Evolutionary conservation across 2,888 invertebrate species (phyloP).

Genomic region (Lasioglossum calceatum): DNA sequence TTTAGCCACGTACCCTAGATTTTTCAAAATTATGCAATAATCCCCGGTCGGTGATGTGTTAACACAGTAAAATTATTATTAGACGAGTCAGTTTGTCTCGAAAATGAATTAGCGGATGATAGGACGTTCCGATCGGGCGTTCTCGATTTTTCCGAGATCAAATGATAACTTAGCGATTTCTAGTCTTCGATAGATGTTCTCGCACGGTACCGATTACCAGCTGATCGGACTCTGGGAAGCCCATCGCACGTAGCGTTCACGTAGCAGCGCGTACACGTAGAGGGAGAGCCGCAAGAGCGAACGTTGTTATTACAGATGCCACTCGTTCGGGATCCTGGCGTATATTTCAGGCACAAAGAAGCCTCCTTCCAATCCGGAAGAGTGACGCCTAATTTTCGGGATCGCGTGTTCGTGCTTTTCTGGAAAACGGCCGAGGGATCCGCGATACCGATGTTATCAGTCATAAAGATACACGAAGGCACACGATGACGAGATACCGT

Average conservation of each 20-base stretch:
- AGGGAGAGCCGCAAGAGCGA: conserved; percentile 65
- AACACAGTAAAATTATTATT: too few species aligned
- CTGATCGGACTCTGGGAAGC: conserved; percentile 47
- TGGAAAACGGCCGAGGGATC: conserved; percentile 7
- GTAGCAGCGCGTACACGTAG: conserved; percentile 45
- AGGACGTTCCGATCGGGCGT: neutral
- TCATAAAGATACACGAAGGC: too few species aligned
- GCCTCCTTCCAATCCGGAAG: conserved; percentile 76
- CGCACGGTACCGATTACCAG: conserved; percentile 24
- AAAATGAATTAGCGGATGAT: neutral
- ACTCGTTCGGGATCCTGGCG: conserved; percentile 77
- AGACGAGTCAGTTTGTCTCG: neutral
- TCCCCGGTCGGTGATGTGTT: too few species aligned
- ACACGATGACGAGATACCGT: too few species aligned
- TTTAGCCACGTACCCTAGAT: too few species aligned
- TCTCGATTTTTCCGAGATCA: neutral
- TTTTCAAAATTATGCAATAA: too few species aligned
- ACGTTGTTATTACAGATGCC: conserved; percentile 83
- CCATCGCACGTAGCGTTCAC: conserved; percentile 40
- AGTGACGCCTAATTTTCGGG: conserved; percentile 72
- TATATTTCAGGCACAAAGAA: conserved; percentile 83
- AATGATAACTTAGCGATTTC: neutral
- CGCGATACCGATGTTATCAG: neutral
- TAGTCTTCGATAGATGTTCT: neutral
- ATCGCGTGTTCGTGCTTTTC: conserved; percentile 49